Base-by-base conservation (phyloP, 2,113 vertebrate genomes). In the Embiotoca jacksoni region DNA sequence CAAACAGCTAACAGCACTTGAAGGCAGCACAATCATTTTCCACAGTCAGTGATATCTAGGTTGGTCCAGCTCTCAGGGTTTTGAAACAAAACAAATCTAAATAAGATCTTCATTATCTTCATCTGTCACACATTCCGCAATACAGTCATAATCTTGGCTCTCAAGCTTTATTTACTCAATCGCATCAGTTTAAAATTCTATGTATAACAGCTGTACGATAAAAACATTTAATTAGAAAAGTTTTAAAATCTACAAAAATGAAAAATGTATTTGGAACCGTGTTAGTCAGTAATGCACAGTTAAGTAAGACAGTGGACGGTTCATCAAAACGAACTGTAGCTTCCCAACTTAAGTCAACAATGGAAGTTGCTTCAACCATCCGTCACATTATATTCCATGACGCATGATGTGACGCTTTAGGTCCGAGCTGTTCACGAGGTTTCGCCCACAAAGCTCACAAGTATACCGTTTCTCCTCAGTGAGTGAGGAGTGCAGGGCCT, bases 361-460 rank as follows among this genome's bases (percentile, higher is more conserved):
- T 44, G 14, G 31, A 46, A 57, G 39, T 13, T 11, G 30, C 7
- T 1, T 32, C 10, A 23, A 3, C 7, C 1, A 0, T 50, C 32
- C 7, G 0, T 0, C 6, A 78, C 31, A 9, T 82, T 83, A 93
- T n/a, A 88, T 57, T 66, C 90, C 60, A 23, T 93, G 92, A 63
- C 89, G 83, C 59, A 62, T 30, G 10, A 86, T 2, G 53, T 93
- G 92, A 32, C 62, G 72, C 53, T 88, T 57, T 78, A 92, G 74
- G 46, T 90, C 86, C 39, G 47, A 58, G n/a, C 35, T 31, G 73
- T 37, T 83, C 7, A 0, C 6, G 23, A 93, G 73, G 57, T 60
- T 90, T 52, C 92, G 81, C 7, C 92, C 92, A 68, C 92, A 93
- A 1, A 88, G n/a, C n/a, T 79, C 61, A 66, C 92, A 93, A 2